phyloP scores from a whole-genome alignment of 2,113 vertebrate genomes.

The Neomonachus schauinslandi region DNA sequence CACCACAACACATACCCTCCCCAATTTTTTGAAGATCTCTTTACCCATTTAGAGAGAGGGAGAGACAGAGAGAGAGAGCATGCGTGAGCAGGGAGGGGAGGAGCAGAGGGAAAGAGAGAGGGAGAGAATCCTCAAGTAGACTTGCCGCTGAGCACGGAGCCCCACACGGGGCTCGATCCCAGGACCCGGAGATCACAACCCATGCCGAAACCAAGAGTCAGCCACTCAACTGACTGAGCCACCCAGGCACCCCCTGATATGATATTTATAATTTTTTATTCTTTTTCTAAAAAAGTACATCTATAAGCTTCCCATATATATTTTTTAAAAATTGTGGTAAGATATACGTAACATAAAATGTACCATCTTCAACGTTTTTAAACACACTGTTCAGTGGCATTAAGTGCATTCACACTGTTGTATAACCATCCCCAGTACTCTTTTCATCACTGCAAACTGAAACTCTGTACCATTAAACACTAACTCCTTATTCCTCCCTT shows the following conservation, averaged over 20 bases:
- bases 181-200: background rate
- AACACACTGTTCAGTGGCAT: background rate
- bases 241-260: too few species aligned
- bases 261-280: background rate
- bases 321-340: background rate
- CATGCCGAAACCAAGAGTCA: too few species aligned
- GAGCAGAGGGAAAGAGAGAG: background rate
- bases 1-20: too few species aligned
- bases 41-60: background rate
- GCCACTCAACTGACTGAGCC: background rate
- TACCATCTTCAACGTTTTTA: background rate
- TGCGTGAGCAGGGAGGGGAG: too few species aligned
- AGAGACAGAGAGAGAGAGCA: background rate
- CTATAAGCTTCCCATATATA: background rate
- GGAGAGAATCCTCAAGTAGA: background rate
- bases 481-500: background rate
- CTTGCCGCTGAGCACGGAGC: background rate
- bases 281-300: background rate
- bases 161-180: background rate
- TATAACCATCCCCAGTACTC: background rate
- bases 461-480: background rate
- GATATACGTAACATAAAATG: background rate
- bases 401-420: background rate
- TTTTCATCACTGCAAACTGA: background rate
- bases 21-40: background rate